Evolutionary conservation across 1,140 invertebrate genomes (phyloP).

Genomic region (Wasmannia auropunctata): DNA sequence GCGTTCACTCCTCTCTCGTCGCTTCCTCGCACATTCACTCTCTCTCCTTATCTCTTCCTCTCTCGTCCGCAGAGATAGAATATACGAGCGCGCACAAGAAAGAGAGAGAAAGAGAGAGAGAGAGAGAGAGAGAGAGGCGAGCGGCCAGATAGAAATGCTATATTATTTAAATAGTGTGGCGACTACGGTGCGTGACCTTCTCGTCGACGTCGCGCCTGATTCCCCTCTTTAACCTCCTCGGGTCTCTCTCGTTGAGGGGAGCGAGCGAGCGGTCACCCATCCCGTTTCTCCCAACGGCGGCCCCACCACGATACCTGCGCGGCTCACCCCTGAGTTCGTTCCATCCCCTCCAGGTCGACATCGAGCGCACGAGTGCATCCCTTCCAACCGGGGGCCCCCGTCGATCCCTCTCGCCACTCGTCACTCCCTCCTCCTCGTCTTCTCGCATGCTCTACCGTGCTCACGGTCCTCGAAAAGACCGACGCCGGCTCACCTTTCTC

Average conservation of each 20-base stretch:
- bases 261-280: conserved; percentile 64
- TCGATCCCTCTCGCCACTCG: conserved; percentile 62
- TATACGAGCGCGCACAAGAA: neutral
- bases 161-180: conserved; percentile 80
- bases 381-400: conserved; percentile 32
- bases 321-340: conserved; percentile 63
- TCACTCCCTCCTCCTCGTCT: conserved; percentile 57
- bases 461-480: conserved; percentile 59
- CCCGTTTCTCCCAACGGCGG: conserved; percentile 60
- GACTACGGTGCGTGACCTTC: conserved; percentile 79
- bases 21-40: conserved; percentile 10
- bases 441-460: conserved; percentile 11
- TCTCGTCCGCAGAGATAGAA: neutral
- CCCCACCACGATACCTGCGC: conserved; percentile 23
- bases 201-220: conserved; percentile 77
- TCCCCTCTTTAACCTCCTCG: conserved; percentile 69
- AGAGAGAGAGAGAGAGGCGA: neutral
- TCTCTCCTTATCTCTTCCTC: conserved; percentile 35
- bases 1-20: conserved; percentile 13
- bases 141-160: conserved; percentile 76
- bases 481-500: conserved; percentile 54
- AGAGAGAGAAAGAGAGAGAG: neutral
- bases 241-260: conserved; percentile 52
- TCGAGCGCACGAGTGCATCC: conserved; percentile 69
- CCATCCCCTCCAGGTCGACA: conserved; percentile 47